phyloP scores from a whole-genome alignment of 2,113 vertebrate genomes.

The Urocitellus parryii region DNA sequence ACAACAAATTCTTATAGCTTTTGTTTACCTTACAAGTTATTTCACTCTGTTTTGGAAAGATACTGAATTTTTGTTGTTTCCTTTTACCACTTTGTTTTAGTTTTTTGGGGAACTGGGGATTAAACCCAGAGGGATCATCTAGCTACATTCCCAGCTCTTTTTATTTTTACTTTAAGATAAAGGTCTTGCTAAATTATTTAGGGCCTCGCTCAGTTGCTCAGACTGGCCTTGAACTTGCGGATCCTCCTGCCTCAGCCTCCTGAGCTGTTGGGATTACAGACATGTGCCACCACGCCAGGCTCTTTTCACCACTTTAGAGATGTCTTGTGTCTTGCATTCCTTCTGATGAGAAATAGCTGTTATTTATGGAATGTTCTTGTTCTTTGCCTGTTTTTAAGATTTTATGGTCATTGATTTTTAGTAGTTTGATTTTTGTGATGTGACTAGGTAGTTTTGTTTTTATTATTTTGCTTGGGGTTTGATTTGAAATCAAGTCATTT shows the following conservation, averaged over 20 bases:
- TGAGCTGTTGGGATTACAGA: too few species aligned
- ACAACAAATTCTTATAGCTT: not conserved
- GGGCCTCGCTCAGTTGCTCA: too few species aligned
- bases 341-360: constrained; percentile 8
- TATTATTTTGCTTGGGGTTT: constrained; percentile 46
- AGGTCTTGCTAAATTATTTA: too few species aligned
- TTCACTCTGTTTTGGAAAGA: constrained; percentile 18
- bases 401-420: constrained; percentile 29
- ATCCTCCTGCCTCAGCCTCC: too few species aligned
- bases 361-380: not conserved
- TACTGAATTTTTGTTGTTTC: constrained; percentile 38
- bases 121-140: too few species aligned
- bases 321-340: not conserved
- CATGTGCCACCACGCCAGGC: too few species aligned
- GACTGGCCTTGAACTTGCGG: too few species aligned
- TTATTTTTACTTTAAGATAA: too few species aligned
- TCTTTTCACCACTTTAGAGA: not conserved
- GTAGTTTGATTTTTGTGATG: not conserved
- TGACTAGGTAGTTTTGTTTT: constrained; percentile 3
- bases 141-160: too few species aligned
- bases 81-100: not conserved
- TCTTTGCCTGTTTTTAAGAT: not conserved
- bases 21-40: constrained; percentile 16
- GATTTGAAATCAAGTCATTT: not conserved
- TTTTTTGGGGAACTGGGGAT: too few species aligned